Conservation (phyloP, 1,140 invertebrate genomes). For the Drosophila persimilis region DNA sequence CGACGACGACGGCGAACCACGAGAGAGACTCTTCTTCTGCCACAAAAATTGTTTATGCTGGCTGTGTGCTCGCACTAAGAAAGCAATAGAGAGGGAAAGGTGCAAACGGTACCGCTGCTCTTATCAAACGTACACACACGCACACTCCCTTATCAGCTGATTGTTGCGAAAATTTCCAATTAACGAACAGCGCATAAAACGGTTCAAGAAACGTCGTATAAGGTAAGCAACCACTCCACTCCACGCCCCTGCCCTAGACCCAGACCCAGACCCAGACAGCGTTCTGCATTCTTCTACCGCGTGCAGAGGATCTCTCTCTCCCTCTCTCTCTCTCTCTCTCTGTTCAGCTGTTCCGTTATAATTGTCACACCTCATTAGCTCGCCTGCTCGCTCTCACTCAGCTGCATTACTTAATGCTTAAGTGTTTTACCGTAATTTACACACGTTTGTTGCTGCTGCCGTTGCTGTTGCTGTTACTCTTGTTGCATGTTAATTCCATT, state of each 20-base stretch:
- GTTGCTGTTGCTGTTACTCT: conserved; percentile 14
- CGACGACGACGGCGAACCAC: conserved; percentile 14
- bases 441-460: conserved; percentile 40
- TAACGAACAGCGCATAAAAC: conserved; percentile 10
- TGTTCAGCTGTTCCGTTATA: conserved; percentile 27
- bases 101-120: conserved; percentile 8
- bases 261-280: too few species aligned
- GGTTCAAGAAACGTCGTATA: neutral
- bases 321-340: neutral
- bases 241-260: too few species aligned
- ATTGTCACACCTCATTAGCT: conserved; percentile 72
- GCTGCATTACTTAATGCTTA: conserved; percentile 58
- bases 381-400: conserved; percentile 19
- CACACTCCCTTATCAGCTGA: conserved; percentile 44
- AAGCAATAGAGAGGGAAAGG: conserved; percentile 16
- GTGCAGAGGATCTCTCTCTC: neutral
- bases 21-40: conserved; percentile 23
- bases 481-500: conserved; percentile 47
- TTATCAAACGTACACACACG: conserved; percentile 32
- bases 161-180: conserved; percentile 35
- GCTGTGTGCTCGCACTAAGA: conserved; percentile 1
- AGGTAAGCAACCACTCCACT: too few species aligned
- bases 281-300: too few species aligned
- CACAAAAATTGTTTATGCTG: conserved; percentile 57
- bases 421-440: conserved; percentile 59